phyloP scores from a whole-genome alignment of 1,140 invertebrate genomes.

The Chymomyza costata region DNA sequence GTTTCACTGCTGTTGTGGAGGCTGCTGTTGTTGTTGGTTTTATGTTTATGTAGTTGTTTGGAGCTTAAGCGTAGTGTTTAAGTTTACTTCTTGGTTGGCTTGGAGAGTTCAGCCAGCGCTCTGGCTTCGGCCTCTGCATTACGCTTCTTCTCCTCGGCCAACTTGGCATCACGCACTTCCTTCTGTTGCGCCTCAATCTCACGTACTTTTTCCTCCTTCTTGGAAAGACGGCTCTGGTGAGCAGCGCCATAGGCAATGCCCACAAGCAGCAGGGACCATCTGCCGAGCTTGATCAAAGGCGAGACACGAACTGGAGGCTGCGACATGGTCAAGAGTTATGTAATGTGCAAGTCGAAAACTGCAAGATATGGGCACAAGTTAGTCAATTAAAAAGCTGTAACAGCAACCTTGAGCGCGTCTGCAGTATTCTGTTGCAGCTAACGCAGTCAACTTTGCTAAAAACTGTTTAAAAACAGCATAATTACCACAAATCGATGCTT shows the following conservation, averaged over 20 bases:
- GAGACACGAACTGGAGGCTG: conserved; percentile 82
- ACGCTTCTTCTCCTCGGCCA: conserved; percentile 81
- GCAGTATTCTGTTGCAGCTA: no score
- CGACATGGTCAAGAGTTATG: conserved; percentile 68
- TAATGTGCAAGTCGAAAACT: conserved; percentile 54
- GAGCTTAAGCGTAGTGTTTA: conserved; percentile 34
- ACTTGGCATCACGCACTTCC: conserved; percentile 81
- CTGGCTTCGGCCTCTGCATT: conserved; percentile 74
- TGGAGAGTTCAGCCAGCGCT: conserved; percentile 60
- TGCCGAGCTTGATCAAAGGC: conserved; percentile 83
- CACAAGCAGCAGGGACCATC: conserved; percentile 82
- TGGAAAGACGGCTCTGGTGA: conserved; percentile 82
- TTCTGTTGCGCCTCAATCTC: conserved; percentile 82
- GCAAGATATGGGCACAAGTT: conserved; percentile 18
- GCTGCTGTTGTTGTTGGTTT: conserved; percentile 16
- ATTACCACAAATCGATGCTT: conserved; percentile 47
- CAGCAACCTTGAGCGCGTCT: neutral
- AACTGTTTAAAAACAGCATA: conserved; percentile 23
- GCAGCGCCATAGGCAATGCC: conserved; percentile 84
- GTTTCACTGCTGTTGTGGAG: no score
- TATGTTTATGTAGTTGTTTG: conserved; percentile 13
- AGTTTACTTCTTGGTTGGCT: conserved; percentile 39
- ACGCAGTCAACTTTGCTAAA: conserved; percentile 1
- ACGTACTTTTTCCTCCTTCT: conserved; percentile 80
- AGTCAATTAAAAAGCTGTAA: conserved; percentile 10